A percentile compares a stretch with the other conserved stretches of the same genome.
These are phyloP conservation scores for Illadopsis cleaveri DNA, from an alignment of 2,113 vertebrate genomes.

Conservation along the genomic window DNA sequence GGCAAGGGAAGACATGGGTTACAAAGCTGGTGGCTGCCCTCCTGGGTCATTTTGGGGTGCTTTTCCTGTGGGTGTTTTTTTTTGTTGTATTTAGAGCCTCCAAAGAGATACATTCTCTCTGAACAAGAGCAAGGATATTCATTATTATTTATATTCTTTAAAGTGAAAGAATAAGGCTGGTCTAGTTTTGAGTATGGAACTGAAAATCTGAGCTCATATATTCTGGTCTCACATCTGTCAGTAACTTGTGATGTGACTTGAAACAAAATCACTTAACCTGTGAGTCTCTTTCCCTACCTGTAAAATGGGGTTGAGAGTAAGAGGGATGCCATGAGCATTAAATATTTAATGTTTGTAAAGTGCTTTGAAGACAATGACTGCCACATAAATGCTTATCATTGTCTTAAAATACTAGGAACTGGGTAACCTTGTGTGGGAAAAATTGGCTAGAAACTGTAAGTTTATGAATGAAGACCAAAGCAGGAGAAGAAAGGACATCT, in stretches of 20 bases:
- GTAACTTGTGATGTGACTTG: slow-evolving; percentile 55
- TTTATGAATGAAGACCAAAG: not conserved
- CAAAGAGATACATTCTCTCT: not conserved
- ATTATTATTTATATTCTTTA: not conserved
- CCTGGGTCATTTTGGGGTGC: not conserved
- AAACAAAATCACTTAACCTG: slow-evolving; percentile 65
- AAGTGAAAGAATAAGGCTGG: not conserved
- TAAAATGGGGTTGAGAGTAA: slow-evolving; percentile 30
- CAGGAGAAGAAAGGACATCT: not conserved
- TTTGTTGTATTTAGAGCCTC: not conserved
- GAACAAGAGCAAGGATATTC: not conserved
- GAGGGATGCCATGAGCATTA: slow-evolving; percentile 20
- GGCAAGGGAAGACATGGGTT: not conserved
- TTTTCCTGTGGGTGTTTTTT: not conserved
- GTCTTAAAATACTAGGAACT: not conserved
- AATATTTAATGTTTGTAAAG: slow-evolving; percentile 58
- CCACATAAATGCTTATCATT: slow-evolving; percentile 13
- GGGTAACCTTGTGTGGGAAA: not conserved
- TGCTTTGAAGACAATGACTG: slow-evolving; percentile 39
- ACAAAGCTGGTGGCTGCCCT: not conserved
- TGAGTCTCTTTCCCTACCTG: slow-evolving; percentile 21
- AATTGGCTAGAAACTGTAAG: not conserved
- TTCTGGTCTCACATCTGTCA: slow-evolving; percentile 14
- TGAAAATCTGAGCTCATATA: slow-evolving; percentile 11
- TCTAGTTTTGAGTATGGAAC: not conserved